Percentiles rank a stretch among this genome's conserved stretches.
phyloP scores from a whole-genome alignment of 2,888 invertebrate genomes.

The Tetrapedia diversipes region DNA sequence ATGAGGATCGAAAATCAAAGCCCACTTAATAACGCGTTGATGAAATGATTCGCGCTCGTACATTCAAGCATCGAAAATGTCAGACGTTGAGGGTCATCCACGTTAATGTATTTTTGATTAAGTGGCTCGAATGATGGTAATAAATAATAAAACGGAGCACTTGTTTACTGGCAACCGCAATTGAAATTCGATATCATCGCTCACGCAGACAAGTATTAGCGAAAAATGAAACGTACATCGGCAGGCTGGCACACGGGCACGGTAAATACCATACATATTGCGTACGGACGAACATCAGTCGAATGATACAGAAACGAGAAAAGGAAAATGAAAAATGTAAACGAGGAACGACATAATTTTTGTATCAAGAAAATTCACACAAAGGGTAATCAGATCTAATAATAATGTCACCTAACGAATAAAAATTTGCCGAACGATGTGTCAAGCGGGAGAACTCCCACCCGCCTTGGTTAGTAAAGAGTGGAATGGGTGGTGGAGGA shows the following conservation, averaged over 20 bases:
- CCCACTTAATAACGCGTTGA: conserved; percentile 73
- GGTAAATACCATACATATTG: conserved; percentile 41
- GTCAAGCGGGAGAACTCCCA: not conserved
- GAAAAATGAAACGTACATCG: conserved; percentile 60
- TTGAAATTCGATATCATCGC: conserved; percentile 55
- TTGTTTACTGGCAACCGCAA: conserved; percentile 70
- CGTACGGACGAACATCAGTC: conserved; percentile 4
- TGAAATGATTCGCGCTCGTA: conserved; percentile 70
- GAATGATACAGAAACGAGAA: not conserved
- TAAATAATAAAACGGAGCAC: conserved; percentile 70
- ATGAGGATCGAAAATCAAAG: conserved; percentile 74
- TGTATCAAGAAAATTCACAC: too few relatives aligned
- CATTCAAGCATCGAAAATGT: conserved; percentile 70
- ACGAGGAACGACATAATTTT: too few relatives aligned
- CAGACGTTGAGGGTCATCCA: conserved; percentile 66
- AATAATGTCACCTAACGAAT: not conserved
- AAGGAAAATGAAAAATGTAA: not conserved
- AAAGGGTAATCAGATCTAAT: too few relatives aligned
- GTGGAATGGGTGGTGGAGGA: not conserved
- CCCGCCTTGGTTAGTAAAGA: conserved; percentile 22
- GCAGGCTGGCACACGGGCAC: conserved; percentile 16
- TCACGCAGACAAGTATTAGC: conserved; percentile 27
- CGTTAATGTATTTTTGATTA: conserved; percentile 71
- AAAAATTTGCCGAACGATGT: too few relatives aligned
- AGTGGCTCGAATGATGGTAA: conserved; percentile 66